These are phyloP conservation scores for Cenopis cana DNA, from an alignment of 2,888 invertebrate genomes.

Conservation along the genomic window DNA sequence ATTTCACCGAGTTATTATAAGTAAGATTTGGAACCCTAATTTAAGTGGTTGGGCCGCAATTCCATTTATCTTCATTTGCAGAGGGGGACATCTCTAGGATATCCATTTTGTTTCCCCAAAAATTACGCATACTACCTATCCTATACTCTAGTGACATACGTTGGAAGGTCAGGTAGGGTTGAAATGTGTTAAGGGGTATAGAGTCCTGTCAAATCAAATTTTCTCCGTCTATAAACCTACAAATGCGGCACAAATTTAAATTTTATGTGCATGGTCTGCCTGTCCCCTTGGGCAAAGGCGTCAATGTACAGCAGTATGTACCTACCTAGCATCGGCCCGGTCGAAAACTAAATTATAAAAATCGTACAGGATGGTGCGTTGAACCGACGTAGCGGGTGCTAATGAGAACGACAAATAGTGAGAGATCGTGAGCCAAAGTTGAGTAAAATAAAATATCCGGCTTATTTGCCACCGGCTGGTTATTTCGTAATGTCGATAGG, in stretches of 20 bases:
- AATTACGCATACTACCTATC: no score
- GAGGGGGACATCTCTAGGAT: neutral
- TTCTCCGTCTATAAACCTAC: no score
- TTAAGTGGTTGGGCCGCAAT: neutral
- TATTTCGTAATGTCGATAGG: slow-evolving; percentile 40
- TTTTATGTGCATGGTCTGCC: no score
- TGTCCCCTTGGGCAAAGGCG: no score
- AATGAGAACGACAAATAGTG: slow-evolving; percentile 75
- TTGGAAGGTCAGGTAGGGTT: no score
- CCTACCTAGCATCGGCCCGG: neutral
- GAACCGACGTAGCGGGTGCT: slow-evolving; percentile 73
- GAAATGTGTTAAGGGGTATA: no score
- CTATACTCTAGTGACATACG: no score
- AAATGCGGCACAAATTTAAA: no score
- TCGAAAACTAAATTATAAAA: slow-evolving; percentile 38
- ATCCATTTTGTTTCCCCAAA: neutral
- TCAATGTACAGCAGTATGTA: no score
- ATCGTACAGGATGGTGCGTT: slow-evolving; percentile 61
- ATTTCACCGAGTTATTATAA: no score
- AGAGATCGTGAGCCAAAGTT: slow-evolving; percentile 76
- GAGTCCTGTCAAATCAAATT: no score
- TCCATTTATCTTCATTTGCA: neutral
- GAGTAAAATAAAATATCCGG: slow-evolving; percentile 71
- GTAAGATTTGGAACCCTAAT: neutral
- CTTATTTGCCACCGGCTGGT: slow-evolving; percentile 76